Conservation (phyloP, 2,888 invertebrate species). For the Strigamia transsilvanica region DNA sequence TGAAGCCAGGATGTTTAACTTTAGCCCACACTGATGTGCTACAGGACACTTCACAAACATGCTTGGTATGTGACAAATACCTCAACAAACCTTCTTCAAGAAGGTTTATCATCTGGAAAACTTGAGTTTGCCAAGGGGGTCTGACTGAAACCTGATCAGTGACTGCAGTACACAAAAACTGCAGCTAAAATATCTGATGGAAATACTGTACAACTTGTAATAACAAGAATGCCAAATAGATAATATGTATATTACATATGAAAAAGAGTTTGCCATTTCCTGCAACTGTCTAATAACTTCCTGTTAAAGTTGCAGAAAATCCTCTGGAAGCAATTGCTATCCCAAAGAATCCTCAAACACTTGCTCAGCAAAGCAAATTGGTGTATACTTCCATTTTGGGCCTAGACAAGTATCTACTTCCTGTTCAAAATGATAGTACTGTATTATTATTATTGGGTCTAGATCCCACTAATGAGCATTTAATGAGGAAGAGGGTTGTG, state of each 20-base stretch:
- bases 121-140: neutral
- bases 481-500: constrained; percentile 25
- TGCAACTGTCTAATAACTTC: no score
- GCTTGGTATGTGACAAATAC: constrained; percentile 30
- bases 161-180: neutral
- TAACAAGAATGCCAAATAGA: no score
- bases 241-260: no score
- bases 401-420: neutral
- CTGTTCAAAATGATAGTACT: neutral
- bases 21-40: constrained; percentile 6
- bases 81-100: constrained; percentile 29
- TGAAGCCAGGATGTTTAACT: constrained; percentile 11
- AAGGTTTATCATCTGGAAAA: constrained; percentile 48
- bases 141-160: neutral
- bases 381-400: no score
- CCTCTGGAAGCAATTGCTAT: no score
- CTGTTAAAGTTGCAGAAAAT: no score
- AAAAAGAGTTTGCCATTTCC: no score
- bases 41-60: constrained; percentile 17
- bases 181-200: no score
- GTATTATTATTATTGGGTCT: neutral
- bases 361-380: no score
- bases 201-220: no score
- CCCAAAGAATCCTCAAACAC: no score
- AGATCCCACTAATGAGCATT: neutral